Evolutionary conservation across 2,113 vertebrate species (phyloP).

Genomic region (Phodopus roborovskii): DNA sequence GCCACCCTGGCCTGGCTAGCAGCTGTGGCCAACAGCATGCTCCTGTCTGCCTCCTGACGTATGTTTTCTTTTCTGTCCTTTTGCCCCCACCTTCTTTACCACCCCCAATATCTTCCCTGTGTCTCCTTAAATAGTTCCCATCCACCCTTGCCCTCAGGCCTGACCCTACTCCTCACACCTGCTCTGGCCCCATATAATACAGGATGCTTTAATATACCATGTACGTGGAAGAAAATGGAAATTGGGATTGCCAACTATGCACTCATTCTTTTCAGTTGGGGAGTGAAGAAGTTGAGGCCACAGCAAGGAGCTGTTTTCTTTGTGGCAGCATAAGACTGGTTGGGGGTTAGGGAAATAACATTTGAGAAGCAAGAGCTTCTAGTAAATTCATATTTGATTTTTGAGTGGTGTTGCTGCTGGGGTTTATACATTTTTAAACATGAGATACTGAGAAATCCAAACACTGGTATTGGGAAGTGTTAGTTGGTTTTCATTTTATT

Average conservation of each 20-base stretch:
- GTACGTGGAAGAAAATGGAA: constrained; percentile 58
- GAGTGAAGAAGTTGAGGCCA: not conserved
- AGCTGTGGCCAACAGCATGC: constrained; percentile 66
- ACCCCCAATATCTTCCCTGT: constrained; percentile 19
- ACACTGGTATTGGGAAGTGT: constrained; percentile 9
- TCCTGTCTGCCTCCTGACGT: constrained; percentile 13
- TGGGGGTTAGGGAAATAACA: constrained; percentile 47
- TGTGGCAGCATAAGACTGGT: constrained; percentile 20
- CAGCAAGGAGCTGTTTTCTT: constrained; percentile 56
- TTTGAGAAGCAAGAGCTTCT: constrained; percentile 47
- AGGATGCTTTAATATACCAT: constrained; percentile 74
- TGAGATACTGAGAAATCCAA: constrained; percentile 50
- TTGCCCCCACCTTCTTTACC: constrained; percentile 28
- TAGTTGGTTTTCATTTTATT: constrained; percentile 5
- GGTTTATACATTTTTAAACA: constrained; percentile 30
- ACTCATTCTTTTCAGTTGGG: constrained; percentile 31
- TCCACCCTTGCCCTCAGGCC: not conserved
- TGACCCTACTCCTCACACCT: constrained; percentile 74
- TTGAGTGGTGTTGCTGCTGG: constrained; percentile 39
- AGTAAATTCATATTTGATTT: constrained; percentile 56
- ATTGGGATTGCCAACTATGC: constrained; percentile 66
- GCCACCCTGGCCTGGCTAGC: constrained; percentile 59
- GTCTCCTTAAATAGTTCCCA: not conserved
- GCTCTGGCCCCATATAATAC: constrained; percentile 47
- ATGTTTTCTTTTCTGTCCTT: constrained; percentile 71